These are phyloP conservation scores for Nipponia nippon DNA, from an alignment of 2,113 vertebrate genomes.

Conservation along the genomic window DNA sequence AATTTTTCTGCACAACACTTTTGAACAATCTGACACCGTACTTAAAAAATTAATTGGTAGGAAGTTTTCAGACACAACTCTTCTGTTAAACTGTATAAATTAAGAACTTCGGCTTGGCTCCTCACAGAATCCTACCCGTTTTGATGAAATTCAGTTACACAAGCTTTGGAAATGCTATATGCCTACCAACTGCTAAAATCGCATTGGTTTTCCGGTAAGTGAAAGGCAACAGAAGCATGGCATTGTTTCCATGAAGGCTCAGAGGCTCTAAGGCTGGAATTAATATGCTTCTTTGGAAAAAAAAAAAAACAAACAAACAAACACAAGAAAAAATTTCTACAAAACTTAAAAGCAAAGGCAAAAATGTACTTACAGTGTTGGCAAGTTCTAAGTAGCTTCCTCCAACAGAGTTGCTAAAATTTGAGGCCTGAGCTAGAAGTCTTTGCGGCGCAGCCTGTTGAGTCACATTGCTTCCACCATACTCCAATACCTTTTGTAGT, in stretches of 20 bases:
- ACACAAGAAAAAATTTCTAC: not conserved
- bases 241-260: not conserved
- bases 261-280: not conserved
- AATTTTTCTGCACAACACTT: not conserved
- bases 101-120: not conserved
- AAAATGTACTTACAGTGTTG: conserved; percentile 76
- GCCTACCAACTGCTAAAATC: not conserved
- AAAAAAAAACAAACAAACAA: too few species aligned
- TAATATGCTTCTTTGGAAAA: not conserved
- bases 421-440: conserved; percentile 59
- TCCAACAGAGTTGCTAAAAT: conserved; percentile 31
- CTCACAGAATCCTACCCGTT: not conserved
- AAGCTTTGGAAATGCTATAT: not conserved
- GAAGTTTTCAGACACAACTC: not conserved
- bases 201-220: not conserved
- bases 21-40: not conserved
- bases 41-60: not conserved
- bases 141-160: not conserved
- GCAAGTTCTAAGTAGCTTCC: conserved; percentile 78
- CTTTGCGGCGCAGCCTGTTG: conserved; percentile 65
- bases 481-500: conserved; percentile 61
- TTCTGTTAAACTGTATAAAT: not conserved
- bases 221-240: not conserved
- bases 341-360: not conserved
- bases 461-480: conserved; percentile 4